Evolutionary conservation across 2,113 vertebrate genomes (phyloP).

Genomic region (Megaleporinus macrocephalus): DNA sequence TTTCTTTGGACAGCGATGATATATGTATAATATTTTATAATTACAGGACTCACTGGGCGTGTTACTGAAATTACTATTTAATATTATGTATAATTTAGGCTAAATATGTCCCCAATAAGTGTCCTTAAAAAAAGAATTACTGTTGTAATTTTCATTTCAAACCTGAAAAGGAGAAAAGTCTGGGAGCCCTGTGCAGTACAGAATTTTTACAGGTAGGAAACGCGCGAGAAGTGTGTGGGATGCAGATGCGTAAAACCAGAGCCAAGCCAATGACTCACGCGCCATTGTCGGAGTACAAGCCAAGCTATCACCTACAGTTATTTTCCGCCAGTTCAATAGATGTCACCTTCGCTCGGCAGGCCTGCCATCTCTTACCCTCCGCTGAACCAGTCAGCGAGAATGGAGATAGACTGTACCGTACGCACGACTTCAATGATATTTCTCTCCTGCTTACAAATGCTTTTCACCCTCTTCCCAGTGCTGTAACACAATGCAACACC

Average conservation of each 20-base stretch:
- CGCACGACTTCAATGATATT: background rate
- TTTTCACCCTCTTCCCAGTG: background rate
- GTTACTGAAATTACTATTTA: too few species aligned
- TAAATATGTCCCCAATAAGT: too few species aligned
- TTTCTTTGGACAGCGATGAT: too few species aligned
- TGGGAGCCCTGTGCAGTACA: too few species aligned
- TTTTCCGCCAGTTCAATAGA: conserved; percentile 14
- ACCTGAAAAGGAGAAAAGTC: background rate
- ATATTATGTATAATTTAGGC: too few species aligned
- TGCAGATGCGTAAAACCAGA: background rate
- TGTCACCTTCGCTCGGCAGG: conserved; percentile 3
- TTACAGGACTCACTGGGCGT: too few species aligned
- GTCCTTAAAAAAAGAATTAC: too few species aligned
- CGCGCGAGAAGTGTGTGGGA: conserved; percentile 6
- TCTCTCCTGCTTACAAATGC: background rate
- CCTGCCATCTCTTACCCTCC: background rate
- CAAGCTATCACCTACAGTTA: conserved; percentile 4
- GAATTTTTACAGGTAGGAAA: background rate
- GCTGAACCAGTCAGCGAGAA: background rate
- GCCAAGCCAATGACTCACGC: conserved; percentile 9
- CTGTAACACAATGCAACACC: background rate
- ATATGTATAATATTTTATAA: too few species aligned
- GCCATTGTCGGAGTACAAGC: background rate
- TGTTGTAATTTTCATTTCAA: too few species aligned
- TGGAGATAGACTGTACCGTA: background rate